Percentiles rank a stretch among this genome's conserved stretches.
phyloP scores from a whole-genome alignment of 2,888 invertebrate genomes.

The Dryobotodes eremita region DNA sequence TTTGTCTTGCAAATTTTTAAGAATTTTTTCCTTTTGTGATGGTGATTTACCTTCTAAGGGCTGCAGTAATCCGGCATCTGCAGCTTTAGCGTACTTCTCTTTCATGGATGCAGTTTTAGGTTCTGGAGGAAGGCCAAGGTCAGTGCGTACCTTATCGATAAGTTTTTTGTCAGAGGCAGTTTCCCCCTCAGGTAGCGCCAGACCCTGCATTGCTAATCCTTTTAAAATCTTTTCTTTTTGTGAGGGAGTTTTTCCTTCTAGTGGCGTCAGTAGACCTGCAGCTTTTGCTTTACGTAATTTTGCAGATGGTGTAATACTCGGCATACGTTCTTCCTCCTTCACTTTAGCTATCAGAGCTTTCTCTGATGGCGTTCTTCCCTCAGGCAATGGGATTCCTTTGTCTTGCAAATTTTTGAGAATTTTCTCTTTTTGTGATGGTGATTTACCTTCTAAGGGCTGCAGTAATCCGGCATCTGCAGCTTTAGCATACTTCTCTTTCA shows the following conservation, averaged over 20 bases:
- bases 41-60: slow-evolving; percentile 12
- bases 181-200: not conserved
- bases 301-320: not conserved
- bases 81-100: slow-evolving; percentile 2
- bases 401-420: too few species aligned
- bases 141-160: not conserved
- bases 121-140: slow-evolving; percentile 7
- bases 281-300: not conserved
- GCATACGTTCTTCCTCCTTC: not conserved
- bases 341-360: not conserved
- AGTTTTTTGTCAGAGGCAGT: slow-evolving; percentile 3
- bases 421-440: too few species aligned
- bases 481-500: too few species aligned
- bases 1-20: not conserved
- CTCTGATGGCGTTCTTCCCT: too few species aligned
- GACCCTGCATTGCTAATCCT: slow-evolving; percentile 9
- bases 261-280: not conserved
- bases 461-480: too few species aligned
- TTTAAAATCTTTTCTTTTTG: not conserved
- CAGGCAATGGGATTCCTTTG: too few species aligned
- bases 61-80: not conserved
- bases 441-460: too few species aligned
- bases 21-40: slow-evolving; percentile 1
- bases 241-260: not conserved
- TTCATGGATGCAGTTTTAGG: not conserved